Evolutionary conservation across 2,888 invertebrate species (phyloP).

Genomic region (Ypsolopha sequella): DNA sequence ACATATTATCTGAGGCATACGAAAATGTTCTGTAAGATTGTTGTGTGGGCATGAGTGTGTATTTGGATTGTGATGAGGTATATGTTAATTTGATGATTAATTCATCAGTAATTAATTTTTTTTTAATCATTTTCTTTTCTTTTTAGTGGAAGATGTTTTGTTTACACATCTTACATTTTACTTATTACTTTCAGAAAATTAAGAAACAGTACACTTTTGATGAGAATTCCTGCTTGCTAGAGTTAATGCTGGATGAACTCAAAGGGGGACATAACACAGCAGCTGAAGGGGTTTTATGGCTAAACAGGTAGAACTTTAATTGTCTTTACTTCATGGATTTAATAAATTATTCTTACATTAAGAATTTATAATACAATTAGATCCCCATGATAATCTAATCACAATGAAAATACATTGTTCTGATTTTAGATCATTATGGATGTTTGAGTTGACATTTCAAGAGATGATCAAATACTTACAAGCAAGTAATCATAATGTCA

Average conservation of each 20-base stretch:
- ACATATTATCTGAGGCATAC: no score
- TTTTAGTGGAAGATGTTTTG: slow-evolving; percentile 2
- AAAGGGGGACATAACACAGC: slow-evolving; percentile 59
- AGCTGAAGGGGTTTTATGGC: slow-evolving; percentile 78
- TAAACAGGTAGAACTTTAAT: slow-evolving; percentile 74
- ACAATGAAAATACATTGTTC: no score
- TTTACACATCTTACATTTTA: slow-evolving; percentile 5
- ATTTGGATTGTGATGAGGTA: background rate
- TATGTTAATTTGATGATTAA: background rate
- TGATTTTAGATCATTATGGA: slow-evolving; percentile 70
- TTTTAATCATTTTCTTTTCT: background rate
- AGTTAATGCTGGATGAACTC: slow-evolving; percentile 75
- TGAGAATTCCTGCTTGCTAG: slow-evolving; percentile 72
- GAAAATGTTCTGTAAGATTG: background rate
- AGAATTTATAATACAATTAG: no score
- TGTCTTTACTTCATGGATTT: background rate
- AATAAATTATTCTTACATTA: background rate
- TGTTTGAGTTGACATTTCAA: slow-evolving; percentile 71
- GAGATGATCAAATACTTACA: slow-evolving; percentile 63
- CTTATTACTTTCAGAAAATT: slow-evolving; percentile 70
- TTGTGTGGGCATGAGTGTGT: background rate
- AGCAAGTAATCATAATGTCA: slow-evolving; percentile 55
- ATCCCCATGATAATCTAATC: no score
- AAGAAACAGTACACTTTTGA: slow-evolving; percentile 65
- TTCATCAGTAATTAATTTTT: no score